phyloP scores from a whole-genome alignment of 2,888 invertebrate species.

The Ophion ellenae region DNA sequence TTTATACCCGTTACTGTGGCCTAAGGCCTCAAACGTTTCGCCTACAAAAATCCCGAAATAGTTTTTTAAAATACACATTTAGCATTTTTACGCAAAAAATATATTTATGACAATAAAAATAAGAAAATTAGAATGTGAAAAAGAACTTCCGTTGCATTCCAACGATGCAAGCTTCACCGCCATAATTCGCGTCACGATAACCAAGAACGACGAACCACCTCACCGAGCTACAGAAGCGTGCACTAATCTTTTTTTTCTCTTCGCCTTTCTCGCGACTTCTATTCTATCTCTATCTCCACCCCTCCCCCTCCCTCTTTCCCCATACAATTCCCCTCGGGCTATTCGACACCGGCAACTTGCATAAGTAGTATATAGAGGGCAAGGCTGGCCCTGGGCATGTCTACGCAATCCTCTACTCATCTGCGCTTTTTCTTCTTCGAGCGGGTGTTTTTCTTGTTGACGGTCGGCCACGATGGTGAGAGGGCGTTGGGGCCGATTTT shows the following conservation, averaged over 20 bases:
- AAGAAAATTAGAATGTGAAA: no score
- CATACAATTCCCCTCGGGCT: slow-evolving; percentile 65
- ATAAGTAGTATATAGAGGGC: slow-evolving; percentile 82
- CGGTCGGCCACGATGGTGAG: slow-evolving; percentile 64
- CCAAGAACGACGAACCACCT: neutral
- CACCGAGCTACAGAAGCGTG: neutral
- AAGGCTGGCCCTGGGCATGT: slow-evolving; percentile 82
- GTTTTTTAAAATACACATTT: no score
- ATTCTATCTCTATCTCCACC: neutral
- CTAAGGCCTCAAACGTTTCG: no score
- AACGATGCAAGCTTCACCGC: no score
- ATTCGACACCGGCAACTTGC: slow-evolving; percentile 82
- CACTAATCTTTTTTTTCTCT: slow-evolving; percentile 11
- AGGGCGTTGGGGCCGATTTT: slow-evolving; percentile 55
- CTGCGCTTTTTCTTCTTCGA: slow-evolving; percentile 82
- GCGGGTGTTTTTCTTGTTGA: slow-evolving; percentile 77
- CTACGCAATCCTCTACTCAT: slow-evolving; percentile 84
- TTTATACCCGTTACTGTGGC: no score
- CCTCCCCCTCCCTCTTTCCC: neutral
- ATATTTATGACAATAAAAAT: no score
- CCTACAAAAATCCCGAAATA: no score
- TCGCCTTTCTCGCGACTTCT: slow-evolving; percentile 7
- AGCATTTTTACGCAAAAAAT: no score
- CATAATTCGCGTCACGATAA: neutral
- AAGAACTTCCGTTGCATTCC: no score